Percentiles rank a stretch among this genome's conserved stretches.
Evolutionary conservation across 2,888 invertebrate genomes (phyloP).

Genomic region (Subacronicta megacephala): DNA sequence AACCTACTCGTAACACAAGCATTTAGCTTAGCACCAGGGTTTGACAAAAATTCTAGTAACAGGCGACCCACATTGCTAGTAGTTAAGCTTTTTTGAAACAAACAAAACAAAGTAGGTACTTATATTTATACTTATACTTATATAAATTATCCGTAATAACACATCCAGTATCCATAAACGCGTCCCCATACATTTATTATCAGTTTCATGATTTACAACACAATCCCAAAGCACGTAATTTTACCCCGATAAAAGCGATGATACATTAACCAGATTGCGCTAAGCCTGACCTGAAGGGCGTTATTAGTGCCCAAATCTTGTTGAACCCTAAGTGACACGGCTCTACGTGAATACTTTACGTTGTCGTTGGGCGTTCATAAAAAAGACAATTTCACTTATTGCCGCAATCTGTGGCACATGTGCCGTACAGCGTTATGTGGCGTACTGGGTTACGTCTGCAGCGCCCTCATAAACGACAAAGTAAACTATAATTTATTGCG

Average conservation of each 20-base stretch:
- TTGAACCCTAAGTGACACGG: slow-evolving; percentile 64
- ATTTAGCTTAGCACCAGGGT: too few relatives aligned
- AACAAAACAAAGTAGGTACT: too few relatives aligned
- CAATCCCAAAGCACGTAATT: slow-evolving; percentile 35
- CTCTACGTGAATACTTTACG: slow-evolving; percentile 82
- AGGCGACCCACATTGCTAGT: too few relatives aligned
- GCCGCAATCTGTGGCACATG: slow-evolving; percentile 89
- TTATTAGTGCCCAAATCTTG: slow-evolving; percentile 61
- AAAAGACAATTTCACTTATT: slow-evolving; percentile 90
- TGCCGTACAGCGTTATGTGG: slow-evolving; percentile 75
- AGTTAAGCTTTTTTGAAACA: too few relatives aligned
- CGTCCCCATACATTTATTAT: slow-evolving; percentile 27
- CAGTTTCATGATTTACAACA: slow-evolving; percentile 30
- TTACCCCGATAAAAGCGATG: slow-evolving; percentile 38
- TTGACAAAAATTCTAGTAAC: too few relatives aligned
- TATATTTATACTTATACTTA: too few relatives aligned
- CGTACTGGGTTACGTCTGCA: slow-evolving; percentile 82
- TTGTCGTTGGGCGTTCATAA: slow-evolving; percentile 85
- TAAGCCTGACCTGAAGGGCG: slow-evolving; percentile 33
- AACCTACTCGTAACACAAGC: too few relatives aligned
- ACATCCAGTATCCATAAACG: slow-evolving; percentile 26
- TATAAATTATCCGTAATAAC: background rate
- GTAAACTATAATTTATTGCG: slow-evolving; percentile 88
- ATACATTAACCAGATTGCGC: slow-evolving; percentile 41
- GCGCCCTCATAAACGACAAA: slow-evolving; percentile 89